Conservation (phyloP, 2,797 vertebrate genomes). For the Lutjanus argentimaculatus region DNA sequence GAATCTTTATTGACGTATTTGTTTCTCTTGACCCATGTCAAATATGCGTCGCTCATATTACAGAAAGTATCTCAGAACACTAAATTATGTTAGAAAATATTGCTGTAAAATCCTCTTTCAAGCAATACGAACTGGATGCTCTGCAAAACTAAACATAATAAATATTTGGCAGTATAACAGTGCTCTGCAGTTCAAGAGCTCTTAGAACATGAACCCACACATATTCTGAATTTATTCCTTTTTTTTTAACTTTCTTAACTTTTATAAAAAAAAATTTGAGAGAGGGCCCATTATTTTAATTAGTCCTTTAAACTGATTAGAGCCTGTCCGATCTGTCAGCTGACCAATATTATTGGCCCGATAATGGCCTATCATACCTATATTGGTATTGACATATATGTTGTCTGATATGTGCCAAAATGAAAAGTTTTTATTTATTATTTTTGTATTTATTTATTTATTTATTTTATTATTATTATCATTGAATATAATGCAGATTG, state of each 20-base stretch:
- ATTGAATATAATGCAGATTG: no score
- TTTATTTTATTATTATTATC: no score
- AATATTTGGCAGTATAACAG: not conserved
- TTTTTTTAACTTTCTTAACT: not conserved
- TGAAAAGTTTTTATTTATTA: no score
- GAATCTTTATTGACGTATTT: slow-evolving; percentile 45
- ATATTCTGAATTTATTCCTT: not conserved
- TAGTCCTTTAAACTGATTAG: not conserved
- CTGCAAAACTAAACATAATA: not conserved
- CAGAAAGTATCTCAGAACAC: slow-evolving; percentile 5
- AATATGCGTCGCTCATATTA: slow-evolving; percentile 25
- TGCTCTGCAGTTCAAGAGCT: not conserved
- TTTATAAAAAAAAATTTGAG: not conserved
- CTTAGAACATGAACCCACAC: not conserved
- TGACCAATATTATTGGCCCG: no score
- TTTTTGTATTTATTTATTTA: no score
- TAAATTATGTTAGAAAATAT: not conserved
- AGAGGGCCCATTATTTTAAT: not conserved
- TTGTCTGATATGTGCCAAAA: no score
- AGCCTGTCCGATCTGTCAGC: no score
- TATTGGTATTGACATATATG: no score
- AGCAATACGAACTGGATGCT: not conserved
- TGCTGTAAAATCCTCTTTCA: not conserved
- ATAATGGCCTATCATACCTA: no score
- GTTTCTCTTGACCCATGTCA: slow-evolving; percentile 35